Base-by-base conservation (phyloP, 2,888 invertebrate genomes). In the Octodonta nipae region DNA sequence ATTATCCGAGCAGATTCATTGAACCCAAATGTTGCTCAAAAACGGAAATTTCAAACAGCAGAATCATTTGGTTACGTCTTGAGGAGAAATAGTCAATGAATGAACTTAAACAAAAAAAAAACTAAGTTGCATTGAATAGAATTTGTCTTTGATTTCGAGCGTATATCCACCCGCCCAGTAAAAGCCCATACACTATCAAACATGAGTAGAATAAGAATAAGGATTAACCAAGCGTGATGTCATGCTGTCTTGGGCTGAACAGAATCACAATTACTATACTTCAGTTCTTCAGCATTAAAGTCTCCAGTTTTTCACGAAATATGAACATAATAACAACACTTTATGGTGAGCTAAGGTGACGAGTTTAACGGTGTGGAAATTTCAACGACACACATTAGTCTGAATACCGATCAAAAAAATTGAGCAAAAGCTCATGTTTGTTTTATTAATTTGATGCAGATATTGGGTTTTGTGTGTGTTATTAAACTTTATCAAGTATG, bases 171-270 rank as follows among this genome's bases (percentile, higher is more conserved):
- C 40, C 34, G n/a, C n/a, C n/a, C n/a, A n/a, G n/a, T n/a, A n/a
- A n/a, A n/a, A n/a, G n/a, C n/a, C n/a, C n/a, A 22, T 22, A 10
- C 22, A 37, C 36, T 43, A 41, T 40, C 40, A 28, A 41, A 47
- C 43, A 46, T 43, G 46, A 52, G 50, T 47, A 45, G 46, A 42
- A 39, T 37, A 22, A 46, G 47, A 53, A 52, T 52, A 45, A 46
- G 46, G 59, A 53, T 52, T 51, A 59, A 39, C 60, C 54, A 54
- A 56, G 49, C 60, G 54, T 59, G 51, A 52, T 59, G 58, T 62
- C 60, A 60, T 60, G 60, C 56, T 53, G 55, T 54, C 54, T 47
- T 55, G 54, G 38, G 51, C 52, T 51, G 54, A 44, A 51, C 54
- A 55, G 56, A 56, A 56, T 56, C 54, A 56, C 56, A 56, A 58